These are phyloP conservation scores for Stenurella melanura DNA, from an alignment of 2,888 invertebrate species.

Conservation along the genomic window DNA sequence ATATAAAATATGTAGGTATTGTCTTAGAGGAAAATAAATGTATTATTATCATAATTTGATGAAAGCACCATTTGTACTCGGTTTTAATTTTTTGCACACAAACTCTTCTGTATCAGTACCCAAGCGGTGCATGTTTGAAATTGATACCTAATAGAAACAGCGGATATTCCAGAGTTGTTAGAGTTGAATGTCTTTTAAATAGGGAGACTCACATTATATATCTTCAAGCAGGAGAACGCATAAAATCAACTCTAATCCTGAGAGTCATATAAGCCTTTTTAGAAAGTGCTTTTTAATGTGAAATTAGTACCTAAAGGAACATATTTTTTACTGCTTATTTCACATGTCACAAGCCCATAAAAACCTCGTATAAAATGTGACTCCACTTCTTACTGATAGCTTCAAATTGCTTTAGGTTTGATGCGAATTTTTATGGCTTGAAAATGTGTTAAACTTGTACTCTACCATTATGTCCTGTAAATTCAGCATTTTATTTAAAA, in stretches of 20 bases:
- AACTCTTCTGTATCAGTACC: too few species aligned
- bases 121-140: too few species aligned
- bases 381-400: conserved; percentile 12
- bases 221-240: background rate
- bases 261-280: background rate
- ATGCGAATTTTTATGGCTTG: conserved; percentile 12
- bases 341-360: conserved; percentile 10
- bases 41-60: too few species aligned
- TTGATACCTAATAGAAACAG: too few species aligned
- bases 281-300: conserved; percentile 1
- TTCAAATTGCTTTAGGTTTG: conserved; percentile 8
- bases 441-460: conserved; percentile 12
- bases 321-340: conserved; percentile 8
- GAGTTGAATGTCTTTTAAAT: background rate
- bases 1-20: too few species aligned
- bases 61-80: too few species aligned
- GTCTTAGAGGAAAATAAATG: too few species aligned
- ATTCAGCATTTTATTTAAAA: conserved; percentile 24
- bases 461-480: background rate
- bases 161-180: background rate
- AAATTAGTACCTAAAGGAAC: background rate
- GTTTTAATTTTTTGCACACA: too few species aligned
- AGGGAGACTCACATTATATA: background rate
- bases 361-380: background rate
- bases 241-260: background rate